These are phyloP conservation scores for Schizopygopsis pylzovi DNA, from an alignment of 2,797 vertebrate genomes.

Conservation along the genomic window DNA sequence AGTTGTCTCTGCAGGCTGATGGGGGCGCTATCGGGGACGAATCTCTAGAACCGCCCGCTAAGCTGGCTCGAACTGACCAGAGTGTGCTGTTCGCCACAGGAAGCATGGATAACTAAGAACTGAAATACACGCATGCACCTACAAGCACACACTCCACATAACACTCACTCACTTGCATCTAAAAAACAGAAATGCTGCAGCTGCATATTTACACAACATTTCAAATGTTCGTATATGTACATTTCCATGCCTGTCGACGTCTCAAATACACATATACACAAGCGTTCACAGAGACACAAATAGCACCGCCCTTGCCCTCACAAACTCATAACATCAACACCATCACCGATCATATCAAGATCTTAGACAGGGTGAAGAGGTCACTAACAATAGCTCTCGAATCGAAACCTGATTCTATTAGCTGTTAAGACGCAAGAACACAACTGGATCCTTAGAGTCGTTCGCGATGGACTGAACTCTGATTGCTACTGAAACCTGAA, in stretches of 20 bases:
- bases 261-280: conserved; percentile 42
- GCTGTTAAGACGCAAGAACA: conserved; percentile 47
- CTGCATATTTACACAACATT: conserved; percentile 22
- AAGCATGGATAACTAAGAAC: conserved; percentile 74
- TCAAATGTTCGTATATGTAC: conserved; percentile 13
- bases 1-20: conserved; percentile 82
- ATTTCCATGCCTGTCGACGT: conserved; percentile 15
- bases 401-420: conserved; percentile 5
- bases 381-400: conserved; percentile 29
- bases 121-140: conserved; percentile 16
- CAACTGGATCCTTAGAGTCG: conserved; percentile 47
- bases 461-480: conserved; percentile 28
- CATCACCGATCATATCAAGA: conserved; percentile 22
- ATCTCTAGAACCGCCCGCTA: conserved; percentile 87
- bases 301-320: conserved; percentile 3
- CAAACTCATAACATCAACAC: conserved; percentile 16
- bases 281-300: conserved; percentile 50
- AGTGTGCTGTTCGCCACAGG: conserved; percentile 84
- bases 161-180: background rate
- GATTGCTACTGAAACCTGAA: conserved; percentile 49
- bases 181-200: conserved; percentile 36
- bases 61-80: conserved; percentile 87
- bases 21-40: conserved; percentile 80
- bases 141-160: conserved; percentile 25
- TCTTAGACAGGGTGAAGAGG: conserved; percentile 24